These are phyloP conservation scores for Chlorodrepanis virens DNA, from an alignment of 2,113 vertebrate genomes.

Conservation along the genomic window DNA sequence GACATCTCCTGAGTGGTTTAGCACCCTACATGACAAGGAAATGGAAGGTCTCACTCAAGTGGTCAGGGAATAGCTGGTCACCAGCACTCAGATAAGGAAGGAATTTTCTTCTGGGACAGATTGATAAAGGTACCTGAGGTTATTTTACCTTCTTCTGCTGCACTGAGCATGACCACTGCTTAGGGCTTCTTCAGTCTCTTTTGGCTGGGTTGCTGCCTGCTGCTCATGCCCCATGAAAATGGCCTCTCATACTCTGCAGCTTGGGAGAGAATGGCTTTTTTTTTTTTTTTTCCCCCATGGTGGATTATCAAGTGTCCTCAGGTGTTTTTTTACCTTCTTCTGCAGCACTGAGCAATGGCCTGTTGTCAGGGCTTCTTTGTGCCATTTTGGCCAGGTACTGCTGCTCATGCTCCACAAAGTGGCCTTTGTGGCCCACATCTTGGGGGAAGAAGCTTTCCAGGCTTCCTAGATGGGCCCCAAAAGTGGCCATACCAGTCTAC, in stretches of 20 bases:
- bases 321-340: neutral
- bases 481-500: accelerated
- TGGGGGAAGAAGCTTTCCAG: neutral
- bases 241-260: neutral
- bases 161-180: neutral
- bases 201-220: neutral
- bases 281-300: neutral
- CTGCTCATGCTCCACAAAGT: neutral
- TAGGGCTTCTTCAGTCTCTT: neutral
- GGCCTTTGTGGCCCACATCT: neutral
- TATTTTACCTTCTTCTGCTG: neutral
- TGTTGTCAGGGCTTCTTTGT: neutral
- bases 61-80: neutral
- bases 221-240: neutral
- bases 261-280: no score
- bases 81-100: neutral
- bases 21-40: neutral
- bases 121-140: neutral
- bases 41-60: neutral
- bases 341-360: neutral
- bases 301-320: neutral
- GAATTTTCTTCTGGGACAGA: neutral
- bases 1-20: neutral
- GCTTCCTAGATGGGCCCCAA: neutral
- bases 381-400: neutral